Percentiles rank a stretch among this genome's conserved stretches.
Evolutionary conservation across 2,797 vertebrate genomes (phyloP).

Genomic region (Neosalanx taihuensis): DNA sequence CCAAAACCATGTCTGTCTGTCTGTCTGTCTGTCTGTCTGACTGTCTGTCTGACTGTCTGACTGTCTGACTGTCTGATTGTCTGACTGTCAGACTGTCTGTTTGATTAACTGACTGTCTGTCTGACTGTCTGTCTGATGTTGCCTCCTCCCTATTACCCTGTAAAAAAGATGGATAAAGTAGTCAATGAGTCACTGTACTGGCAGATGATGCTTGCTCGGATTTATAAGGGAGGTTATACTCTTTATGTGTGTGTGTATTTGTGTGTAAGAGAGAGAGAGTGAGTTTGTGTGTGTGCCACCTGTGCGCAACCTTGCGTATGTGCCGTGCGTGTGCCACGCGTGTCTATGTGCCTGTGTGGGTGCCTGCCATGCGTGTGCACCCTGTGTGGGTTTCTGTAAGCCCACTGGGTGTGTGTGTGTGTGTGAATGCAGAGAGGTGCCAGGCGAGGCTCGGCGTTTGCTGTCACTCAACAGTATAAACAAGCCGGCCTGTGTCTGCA

Average conservation of each 20-base stretch:
- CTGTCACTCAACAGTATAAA: slow-evolving; percentile 64
- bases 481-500: slow-evolving; percentile 67
- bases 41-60: too few species aligned
- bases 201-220: background rate
- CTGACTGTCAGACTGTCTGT: too few species aligned
- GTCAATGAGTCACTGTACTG: background rate
- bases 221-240: background rate
- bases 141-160: background rate
- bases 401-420: slow-evolving; percentile 32
- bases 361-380: too few species aligned
- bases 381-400: background rate
- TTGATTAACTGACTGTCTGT: too few species aligned
- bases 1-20: too few species aligned
- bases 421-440: slow-evolving; percentile 56
- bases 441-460: slow-evolving; percentile 62
- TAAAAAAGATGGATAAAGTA: background rate
- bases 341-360: background rate
- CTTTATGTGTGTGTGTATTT: background rate
- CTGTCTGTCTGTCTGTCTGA: too few species aligned
- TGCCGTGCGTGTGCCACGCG: background rate
- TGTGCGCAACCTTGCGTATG: background rate
- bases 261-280: too few species aligned
- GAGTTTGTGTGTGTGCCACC: background rate
- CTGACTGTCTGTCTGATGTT: background rate
- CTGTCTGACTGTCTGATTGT: too few species aligned